These are phyloP conservation scores for Atta cephalotes DNA, from an alignment of 1,140 invertebrate species.

Conservation along the genomic window DNA sequence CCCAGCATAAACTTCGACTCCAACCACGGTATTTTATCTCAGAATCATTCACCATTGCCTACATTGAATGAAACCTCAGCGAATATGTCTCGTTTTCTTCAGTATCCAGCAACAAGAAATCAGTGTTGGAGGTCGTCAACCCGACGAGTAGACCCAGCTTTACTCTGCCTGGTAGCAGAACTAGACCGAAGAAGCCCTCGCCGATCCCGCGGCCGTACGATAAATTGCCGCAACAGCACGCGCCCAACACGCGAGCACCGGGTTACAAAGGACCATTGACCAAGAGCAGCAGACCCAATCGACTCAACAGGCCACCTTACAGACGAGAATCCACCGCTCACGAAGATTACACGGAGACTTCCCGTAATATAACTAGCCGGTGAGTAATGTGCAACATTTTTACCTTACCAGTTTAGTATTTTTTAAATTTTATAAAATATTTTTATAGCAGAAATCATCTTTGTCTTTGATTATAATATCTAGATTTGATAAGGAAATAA, in stretches of 20 bases:
- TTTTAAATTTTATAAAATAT: neutral
- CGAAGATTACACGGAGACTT: slow-evolving; percentile 70
- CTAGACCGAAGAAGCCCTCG: slow-evolving; percentile 79
- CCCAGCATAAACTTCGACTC: slow-evolving; percentile 67
- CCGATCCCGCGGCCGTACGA: slow-evolving; percentile 79
- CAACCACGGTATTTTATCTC: slow-evolving; percentile 62
- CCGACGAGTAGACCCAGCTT: slow-evolving; percentile 75
- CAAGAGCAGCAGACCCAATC: slow-evolving; percentile 75
- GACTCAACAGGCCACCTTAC: slow-evolving; percentile 81
- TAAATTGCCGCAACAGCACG: slow-evolving; percentile 84
- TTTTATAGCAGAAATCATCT: neutral
- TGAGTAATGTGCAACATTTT: slow-evolving; percentile 3
- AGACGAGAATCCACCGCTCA: slow-evolving; percentile 82
- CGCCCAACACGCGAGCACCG: slow-evolving; percentile 84
- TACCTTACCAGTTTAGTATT: slow-evolving; percentile 2
- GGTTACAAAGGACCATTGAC: slow-evolving; percentile 82
- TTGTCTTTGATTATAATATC: neutral
- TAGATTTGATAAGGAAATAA: neutral
- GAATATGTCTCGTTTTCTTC: neutral
- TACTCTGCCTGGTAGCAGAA: slow-evolving; percentile 61
- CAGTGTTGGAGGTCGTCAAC: slow-evolving; percentile 68
- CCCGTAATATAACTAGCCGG: slow-evolving; percentile 56
- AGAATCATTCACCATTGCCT: neutral
- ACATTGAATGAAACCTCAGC: neutral
- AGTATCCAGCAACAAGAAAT: slow-evolving; percentile 78